A percentile compares a stretch with the other conserved stretches of the same genome.
Conservation (phyloP, 2,888 invertebrate species). For the Agrypnus murinus region DNA sequence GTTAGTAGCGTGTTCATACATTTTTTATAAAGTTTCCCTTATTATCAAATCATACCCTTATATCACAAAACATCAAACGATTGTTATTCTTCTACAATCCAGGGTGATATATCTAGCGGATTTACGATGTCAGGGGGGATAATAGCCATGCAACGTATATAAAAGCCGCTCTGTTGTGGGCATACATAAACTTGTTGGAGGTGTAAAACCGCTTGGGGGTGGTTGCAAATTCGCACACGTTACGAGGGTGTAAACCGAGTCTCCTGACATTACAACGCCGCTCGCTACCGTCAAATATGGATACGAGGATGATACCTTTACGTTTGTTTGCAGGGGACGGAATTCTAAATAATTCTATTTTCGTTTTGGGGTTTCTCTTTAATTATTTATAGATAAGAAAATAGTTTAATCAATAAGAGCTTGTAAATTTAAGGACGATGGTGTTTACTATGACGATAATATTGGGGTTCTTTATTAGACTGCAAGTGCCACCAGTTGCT, state of each 20-base stretch:
- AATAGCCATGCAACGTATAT: conserved; percentile 47
- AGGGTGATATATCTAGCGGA: conserved; percentile 40
- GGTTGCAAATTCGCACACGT: conserved; percentile 51
- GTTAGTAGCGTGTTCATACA: too few species aligned
- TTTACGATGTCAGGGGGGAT: conserved; percentile 45
- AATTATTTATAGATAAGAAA: too few species aligned
- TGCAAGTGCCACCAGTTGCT: too few species aligned
- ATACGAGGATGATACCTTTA: conserved; percentile 37
- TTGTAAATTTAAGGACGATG: too few species aligned
- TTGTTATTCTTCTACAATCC: conserved; percentile 44
- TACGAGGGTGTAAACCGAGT: conserved; percentile 50
- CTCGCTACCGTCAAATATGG: conserved; percentile 45
- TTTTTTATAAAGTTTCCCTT: too few species aligned
- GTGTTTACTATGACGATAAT: too few species aligned
- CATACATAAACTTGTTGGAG: conserved; percentile 49
- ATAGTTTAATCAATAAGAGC: too few species aligned
- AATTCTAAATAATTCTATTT: conserved; percentile 40
- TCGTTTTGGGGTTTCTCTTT: conserved; percentile 3
- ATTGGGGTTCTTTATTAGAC: too few species aligned
- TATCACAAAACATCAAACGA: conserved; percentile 26
- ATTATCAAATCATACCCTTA: conserved; percentile 15
- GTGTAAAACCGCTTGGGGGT: conserved; percentile 50
- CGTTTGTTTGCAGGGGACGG: conserved; percentile 20
- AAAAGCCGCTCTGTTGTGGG: conserved; percentile 49
- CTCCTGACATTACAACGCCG: conserved; percentile 46